Evolutionary conservation across 2,797 vertebrate genomes (phyloP).

Genomic region (Leptodactylus fallax): DNA sequence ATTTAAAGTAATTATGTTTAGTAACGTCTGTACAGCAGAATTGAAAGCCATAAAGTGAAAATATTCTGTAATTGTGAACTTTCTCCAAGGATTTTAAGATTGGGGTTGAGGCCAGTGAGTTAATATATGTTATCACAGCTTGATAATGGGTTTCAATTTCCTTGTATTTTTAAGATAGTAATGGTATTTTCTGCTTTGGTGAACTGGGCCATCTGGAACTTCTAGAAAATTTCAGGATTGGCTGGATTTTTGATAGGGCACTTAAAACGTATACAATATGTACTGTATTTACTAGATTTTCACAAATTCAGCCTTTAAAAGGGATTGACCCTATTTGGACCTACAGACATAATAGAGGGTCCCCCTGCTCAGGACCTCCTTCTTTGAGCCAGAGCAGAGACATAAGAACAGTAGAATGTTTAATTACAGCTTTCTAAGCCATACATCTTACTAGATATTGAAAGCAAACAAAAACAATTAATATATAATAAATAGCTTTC

Average conservation of each 20-base stretch:
- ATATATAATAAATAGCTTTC: no score
- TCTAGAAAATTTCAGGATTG: not conserved
- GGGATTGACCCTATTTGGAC: not conserved
- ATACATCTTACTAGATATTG: no score
- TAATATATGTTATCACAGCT: constrained; percentile 13
- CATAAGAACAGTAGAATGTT: no score
- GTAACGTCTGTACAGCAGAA: constrained; percentile 27
- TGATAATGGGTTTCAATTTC: constrained; percentile 1
- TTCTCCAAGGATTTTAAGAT: constrained; percentile 18
- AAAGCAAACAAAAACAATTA: no score
- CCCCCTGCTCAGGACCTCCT: no score
- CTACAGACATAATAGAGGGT: no score
- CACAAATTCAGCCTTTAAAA: not conserved
- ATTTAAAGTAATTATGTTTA: constrained; percentile 24
- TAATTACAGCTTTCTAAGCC: no score
- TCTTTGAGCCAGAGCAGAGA: no score
- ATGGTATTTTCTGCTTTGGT: constrained; percentile 26
- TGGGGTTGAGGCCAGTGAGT: constrained; percentile 1
- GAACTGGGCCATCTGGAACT: constrained; percentile 20
- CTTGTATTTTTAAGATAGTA: constrained; percentile 30
- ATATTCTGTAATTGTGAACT: constrained; percentile 12
- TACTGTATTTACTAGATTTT: not conserved
- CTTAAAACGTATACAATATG: not conserved
- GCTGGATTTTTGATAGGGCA: not conserved
- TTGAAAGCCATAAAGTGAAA: constrained; percentile 9